Evolutionary conservation across 1,140 invertebrate genomes (phyloP), one percentile per base, ranked within the genome.

Genomic region (Ruditapes philippinarum): DNA sequence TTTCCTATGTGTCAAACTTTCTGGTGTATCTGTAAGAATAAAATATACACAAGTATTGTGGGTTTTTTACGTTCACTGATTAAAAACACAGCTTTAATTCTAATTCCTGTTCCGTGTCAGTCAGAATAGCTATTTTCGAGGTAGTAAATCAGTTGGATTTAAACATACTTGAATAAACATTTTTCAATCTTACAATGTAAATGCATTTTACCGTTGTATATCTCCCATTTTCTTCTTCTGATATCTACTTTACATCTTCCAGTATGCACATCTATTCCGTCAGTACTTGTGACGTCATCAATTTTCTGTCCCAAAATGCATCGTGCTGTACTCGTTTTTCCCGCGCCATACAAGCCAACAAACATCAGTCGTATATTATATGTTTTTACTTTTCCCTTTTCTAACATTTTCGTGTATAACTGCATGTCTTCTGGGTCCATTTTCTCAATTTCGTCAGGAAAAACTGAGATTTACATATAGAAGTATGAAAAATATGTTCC

Each of bases 301-400:
- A 86, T 86, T 31, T 78, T 51, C 25, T 78, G 17, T 31, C 54
- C 54, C 83, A 86, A 78, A 14, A 86, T 86, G 11, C 83, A 33
- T 28, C 83, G 31, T 14, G 68, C 49, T 1, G 73, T 76, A 38
- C 83, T 76, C 14, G 83, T 86, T 51, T 86, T 86, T 31, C 83
- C 83, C 0, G 83, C 83, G 19, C 83, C 83, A 40, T 76, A 74
- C 3, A 86, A 45, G 12, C 83, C 83, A 65, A 86, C 83, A 60
- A 86, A 86, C 83, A 86, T 86, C n/a, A 86, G 36, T 3, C 83
- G 70, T 0, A 86, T 62, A 19, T 86, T 86, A 49, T 76, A 86
- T 4, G 68, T 76, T 28, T 78, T 86, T 4, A 86, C 54, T 22
- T n/a, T 5, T 33, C 83, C 73, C n/a, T 76, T 28, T 19, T 86